phyloP scores from a whole-genome alignment of 2,113 vertebrate species.

The Anguilla rostrata region DNA sequence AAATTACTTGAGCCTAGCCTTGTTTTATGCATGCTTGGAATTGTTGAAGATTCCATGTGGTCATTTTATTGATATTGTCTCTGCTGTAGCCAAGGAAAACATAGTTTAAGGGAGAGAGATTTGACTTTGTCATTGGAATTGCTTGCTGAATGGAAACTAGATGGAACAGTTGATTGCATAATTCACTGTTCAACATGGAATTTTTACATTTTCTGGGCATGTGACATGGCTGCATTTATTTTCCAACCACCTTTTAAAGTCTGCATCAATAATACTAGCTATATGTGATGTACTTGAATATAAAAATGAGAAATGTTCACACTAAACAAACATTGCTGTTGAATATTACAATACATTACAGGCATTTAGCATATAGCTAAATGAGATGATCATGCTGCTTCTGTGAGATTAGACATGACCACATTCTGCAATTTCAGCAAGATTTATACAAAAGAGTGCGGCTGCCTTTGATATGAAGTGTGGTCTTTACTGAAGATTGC shows the following conservation, averaged over 20 bases:
- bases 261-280: background rate
- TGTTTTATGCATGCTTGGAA: background rate
- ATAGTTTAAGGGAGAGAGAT: background rate
- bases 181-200: background rate
- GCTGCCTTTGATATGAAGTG: background rate
- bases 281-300: background rate
- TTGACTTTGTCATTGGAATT: background rate
- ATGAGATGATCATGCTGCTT: background rate
- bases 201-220: background rate
- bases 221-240: background rate
- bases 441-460: too few species aligned
- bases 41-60: background rate
- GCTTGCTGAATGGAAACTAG: background rate
- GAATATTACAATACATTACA: too few species aligned
- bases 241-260: too few species aligned
- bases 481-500: background rate
- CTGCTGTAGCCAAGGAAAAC: too few species aligned
- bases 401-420: background rate
- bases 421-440: too few species aligned
- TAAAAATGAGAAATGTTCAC: background rate
- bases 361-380: too few species aligned
- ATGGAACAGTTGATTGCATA: background rate
- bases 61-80: background rate
- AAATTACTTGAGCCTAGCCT: background rate
- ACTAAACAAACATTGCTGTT: background rate